Base-by-base conservation (phyloP, 2,113 vertebrate genomes). In the Argyrosomus japonicus region DNA sequence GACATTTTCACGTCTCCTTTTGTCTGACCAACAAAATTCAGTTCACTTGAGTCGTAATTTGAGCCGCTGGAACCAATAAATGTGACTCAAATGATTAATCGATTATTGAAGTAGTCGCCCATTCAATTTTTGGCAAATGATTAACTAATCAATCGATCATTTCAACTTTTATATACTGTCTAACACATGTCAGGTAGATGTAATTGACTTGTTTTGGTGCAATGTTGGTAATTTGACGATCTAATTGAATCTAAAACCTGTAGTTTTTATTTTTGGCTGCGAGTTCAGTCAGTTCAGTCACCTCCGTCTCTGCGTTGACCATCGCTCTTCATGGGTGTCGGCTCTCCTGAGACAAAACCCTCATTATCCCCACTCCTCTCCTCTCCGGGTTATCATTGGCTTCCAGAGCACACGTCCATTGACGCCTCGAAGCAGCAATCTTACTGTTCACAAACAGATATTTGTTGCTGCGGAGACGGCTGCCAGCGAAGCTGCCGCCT, bases 371-470 rank as follows among this genome's bases (percentile, higher is more conserved):
- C 1, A 43, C 74, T 88, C 64, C 76, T 85, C 73, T 82, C 57
- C 83, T 87, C 87, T 88, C 75, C 40, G 72, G 77, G 88, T 93
- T 93, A 93, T 94, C 93, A 76, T 89, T 84, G 86, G 79, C 87
- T 79, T 85, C 86, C 93, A 93, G 89, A 87, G 85, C 93, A 91
- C 93, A 92, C 81, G 76, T 90, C 92, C 75, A 88, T 93, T 92
- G 82, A 92, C 18, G 71, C 63, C 60, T 51, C 77, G 82, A 76
- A 91, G 85, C 91, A 87, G 86, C 89, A 87, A 71, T 90, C 85
- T 87, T 40, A 82, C 83, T 82, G 86, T 86, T 93, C 80, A 81
- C 91, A 88, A 89, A 88, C 91, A 89, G 82, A 93, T 93, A 84
- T 88, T 86, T 87, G 92, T 93, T 89, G 88, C 92, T 75, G 60